A percentile compares a stretch with the other conserved stretches of the same genome.
Evolutionary conservation across 2,888 invertebrate species (phyloP).

Genomic region (Eupeodes latifasciatus): DNA sequence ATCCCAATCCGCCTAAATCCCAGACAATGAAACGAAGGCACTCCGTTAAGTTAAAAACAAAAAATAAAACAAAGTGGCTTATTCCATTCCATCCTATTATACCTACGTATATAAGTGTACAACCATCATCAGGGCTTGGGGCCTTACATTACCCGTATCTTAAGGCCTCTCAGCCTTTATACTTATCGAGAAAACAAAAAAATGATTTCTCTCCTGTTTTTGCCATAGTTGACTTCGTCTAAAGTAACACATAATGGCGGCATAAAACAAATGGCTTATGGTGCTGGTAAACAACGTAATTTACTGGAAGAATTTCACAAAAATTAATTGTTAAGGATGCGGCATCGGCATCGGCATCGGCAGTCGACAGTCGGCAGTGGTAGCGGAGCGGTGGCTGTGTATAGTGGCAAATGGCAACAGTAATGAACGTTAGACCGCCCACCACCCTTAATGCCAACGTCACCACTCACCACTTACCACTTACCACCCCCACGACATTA

Average conservation of each 20-base stretch:
- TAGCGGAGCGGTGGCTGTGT: neutral
- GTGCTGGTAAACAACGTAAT: constrained; percentile 67
- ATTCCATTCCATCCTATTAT: neutral
- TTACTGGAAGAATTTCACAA: constrained; percentile 59
- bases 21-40: constrained; percentile 44
- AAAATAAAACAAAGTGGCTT: constrained; percentile 35
- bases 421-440: neutral
- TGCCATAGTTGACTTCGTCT: constrained; percentile 46
- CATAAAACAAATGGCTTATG: constrained; percentile 60
- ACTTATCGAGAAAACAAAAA: constrained; percentile 37
- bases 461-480: neutral
- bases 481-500: neutral
- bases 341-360: neutral
- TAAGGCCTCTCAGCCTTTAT: neutral
- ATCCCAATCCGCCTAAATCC: constrained; percentile 48
- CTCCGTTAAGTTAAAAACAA: constrained; percentile 29
- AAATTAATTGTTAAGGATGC: constrained; percentile 57
- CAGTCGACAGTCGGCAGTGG: neutral
- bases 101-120: neutral
- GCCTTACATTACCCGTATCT: neutral
- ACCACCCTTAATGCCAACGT: neutral
- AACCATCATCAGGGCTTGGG: neutral
- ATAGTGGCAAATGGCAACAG: constrained; percentile 2
- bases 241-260: constrained; percentile 48
- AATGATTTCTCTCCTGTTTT: constrained; percentile 48